Base-by-base conservation (phyloP, 2,797 vertebrate species). In the Poeciliopsis gracilis region DNA sequence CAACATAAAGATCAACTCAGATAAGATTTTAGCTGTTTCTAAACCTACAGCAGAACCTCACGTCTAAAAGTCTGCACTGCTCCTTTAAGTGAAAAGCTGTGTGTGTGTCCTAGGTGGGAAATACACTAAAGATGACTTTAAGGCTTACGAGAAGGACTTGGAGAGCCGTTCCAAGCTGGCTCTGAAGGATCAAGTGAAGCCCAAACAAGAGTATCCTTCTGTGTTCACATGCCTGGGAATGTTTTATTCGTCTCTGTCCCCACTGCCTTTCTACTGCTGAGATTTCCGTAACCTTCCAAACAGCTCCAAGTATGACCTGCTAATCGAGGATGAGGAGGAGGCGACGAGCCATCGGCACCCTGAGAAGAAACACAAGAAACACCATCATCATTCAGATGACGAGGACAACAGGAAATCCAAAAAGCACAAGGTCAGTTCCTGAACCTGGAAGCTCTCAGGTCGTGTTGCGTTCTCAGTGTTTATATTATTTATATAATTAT, bases 71-170 rank as follows among this genome's bases (percentile, higher is more conserved):
- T 67, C 10, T 67, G 38, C 23, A 43, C 63, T 41, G 16, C 23
- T 20, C 63, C 63, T 41, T 67, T 25, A 67, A 41, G 11, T 43
- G 10, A 38, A 38, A 16, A 13, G 15, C 16, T 33, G 30, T 63
- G 16, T 53, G 18, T 70, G 1, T 69, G 59, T 89, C 72, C n/a
- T 41, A 99, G 98, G 97, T 91, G 98, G 97, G 28, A 97, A 95
- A 25, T 99, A 98, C 66, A 97, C 96, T 20, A 99, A 98, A 87
- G 97, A 97, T 0, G 98, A 99, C 93, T 99, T 99, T 91, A 98
- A 97, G 85, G 97, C 97, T 11, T 99, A 98, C 2, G 98, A 99
- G 92, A 98, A 97, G 73, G 96, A 98, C 49, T 74, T 88, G 78
- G 95, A 96, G 70, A 97, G 87, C 90, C 86, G 92, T 83, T 96